Evolutionary conservation across 2,113 vertebrate species (phyloP).

Genomic region (Noturus placidus): DNA sequence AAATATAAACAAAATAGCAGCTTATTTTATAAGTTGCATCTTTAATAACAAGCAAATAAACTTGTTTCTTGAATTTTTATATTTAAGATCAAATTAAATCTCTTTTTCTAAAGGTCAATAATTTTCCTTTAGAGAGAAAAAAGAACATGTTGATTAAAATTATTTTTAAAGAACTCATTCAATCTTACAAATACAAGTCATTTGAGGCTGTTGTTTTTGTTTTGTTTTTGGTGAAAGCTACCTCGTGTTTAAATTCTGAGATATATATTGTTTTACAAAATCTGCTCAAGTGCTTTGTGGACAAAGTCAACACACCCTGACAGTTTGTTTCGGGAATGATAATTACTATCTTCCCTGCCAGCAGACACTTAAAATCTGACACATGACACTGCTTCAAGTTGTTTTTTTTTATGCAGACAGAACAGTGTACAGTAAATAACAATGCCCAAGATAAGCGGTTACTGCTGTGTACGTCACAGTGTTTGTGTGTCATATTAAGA

Average conservation of each 20-base stretch:
- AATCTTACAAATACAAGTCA: neutral
- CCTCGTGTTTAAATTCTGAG: neutral
- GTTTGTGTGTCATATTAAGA: constrained; percentile 6
- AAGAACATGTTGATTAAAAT: neutral
- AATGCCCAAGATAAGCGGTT: neutral
- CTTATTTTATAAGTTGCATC: neutral
- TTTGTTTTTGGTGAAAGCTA: neutral
- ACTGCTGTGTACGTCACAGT: neutral
- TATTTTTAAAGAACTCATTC: neutral
- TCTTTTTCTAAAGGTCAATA: neutral
- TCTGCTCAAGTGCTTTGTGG: constrained; percentile 5
- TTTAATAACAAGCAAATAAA: neutral
- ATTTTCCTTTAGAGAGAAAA: neutral
- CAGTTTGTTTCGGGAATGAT: neutral
- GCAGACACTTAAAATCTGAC: neutral
- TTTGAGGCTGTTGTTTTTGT: too few relatives aligned
- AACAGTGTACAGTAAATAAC: neutral
- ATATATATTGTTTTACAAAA: neutral
- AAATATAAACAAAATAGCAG: too few relatives aligned
- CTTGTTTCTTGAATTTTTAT: neutral
- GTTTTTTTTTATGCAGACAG: neutral
- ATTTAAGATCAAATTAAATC: neutral
- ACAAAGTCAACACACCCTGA: neutral
- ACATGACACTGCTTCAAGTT: constrained; percentile 11
- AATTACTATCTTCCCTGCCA: neutral